Base-by-base conservation (phyloP, 2,797 vertebrate genomes). In the Lepidocolaptes lacrymiger region DNA sequence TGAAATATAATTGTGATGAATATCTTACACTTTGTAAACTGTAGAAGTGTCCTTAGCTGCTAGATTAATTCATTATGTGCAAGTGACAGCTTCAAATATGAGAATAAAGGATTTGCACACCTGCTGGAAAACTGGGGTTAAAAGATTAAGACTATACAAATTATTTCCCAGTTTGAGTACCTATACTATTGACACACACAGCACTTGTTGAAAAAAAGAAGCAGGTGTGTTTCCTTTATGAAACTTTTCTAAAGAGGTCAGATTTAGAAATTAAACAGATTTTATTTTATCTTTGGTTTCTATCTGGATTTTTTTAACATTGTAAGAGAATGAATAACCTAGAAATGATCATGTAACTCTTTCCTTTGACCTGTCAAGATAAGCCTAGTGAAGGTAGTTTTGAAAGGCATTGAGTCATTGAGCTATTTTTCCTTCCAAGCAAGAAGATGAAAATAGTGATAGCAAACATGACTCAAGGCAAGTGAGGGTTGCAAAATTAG, bases 131-230 rank as follows among this genome's bases (percentile, higher is more conserved):
- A 79, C 5, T 67, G 36, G 26, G 62, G 12, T 49, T 69, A 78
- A 82, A 96, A 83, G 30, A 24, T 41, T 36, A 85, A 48, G 39
- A 54, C 26, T 61, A 22, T 46, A 66, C 26, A 68, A 71, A 46
- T 71, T 73, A 37, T 69, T 79, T 76, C 49, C 27, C 52, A 71
- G 2, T 84, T 80, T 83, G 30, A 62, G 46, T 89, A 89, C 28
- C 59, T 95, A 71, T 76, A 66, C 59, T 92, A 81, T 66, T 43
- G 30, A 68, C 43, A 75, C 5, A 5, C 24, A 24, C 4, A 76
- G 11, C 23, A 62, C 20, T 37, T 95, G 72, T 74, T 96, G 51
- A 83, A 80, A 95, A 37, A 89, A 95, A 77, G 85, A 75, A 86
- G n/a, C 41, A 88, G 36, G 34, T 58, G 19, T 24, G 37, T 41